Base-by-base conservation (phyloP, 1,140 invertebrate species). In the Cataglyphis hispanica region DNA sequence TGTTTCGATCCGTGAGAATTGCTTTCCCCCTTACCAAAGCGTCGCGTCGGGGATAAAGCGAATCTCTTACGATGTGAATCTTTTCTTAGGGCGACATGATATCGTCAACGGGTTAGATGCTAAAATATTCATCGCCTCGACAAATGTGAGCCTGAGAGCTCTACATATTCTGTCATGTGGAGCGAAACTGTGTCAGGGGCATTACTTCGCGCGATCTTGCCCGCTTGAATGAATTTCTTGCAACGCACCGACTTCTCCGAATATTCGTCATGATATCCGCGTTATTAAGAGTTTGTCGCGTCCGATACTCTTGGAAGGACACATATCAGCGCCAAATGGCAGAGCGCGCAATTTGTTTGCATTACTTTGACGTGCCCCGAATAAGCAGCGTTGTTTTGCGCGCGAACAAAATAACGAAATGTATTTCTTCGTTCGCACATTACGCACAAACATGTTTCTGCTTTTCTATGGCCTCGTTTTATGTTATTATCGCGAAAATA, bases 391-490 rank as follows among this genome's bases (percentile, higher is more conserved):
- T 77, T 78, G 70, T 78, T 56, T 40, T 50, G 46, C 46, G 16
- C 46, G 22, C 37, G 72, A 74, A 31, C 31, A 25, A 34, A 16
- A 11, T 58, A 37, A 66, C 56, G 74, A 60, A 64, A 90, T 85
- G 85, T 89, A 81, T 86, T 90, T 90, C 80, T 88, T 89, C 80
- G 46, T 84, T 61, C 76, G 56, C 60, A 53, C 27, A 76, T 74
- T 46, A 67, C 27, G 46, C 22, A 8, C 50, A 27, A 53, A 72
- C 56, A 27, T 11, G 40, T 67, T 80, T 34, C 53, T 2, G 27
- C 10, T 27, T 46, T n/a, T 13, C 16, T 40, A 72, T 13, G 34
- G 16, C 25, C 25, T 72, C 40, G 13, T 83, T 83, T 19, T 1
- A 25, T 46, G 67, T 61, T 25, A 60, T 50, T 22, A 10, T 69